Evolutionary conservation across 2,888 invertebrate genomes (phyloP).

Genomic region (Eubasilissa splendida): DNA sequence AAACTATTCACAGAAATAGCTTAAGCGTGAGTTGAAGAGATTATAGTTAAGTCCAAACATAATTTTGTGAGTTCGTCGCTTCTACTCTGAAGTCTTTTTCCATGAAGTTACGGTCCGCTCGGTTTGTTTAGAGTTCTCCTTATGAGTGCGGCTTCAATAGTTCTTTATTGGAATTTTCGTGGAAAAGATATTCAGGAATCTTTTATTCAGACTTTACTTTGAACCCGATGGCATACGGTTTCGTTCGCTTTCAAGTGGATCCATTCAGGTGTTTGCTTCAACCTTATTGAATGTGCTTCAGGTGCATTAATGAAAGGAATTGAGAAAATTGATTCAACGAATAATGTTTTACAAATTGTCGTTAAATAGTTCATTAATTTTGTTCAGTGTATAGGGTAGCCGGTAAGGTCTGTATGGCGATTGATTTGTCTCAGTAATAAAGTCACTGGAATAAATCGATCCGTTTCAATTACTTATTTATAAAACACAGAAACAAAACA

Average conservation of each 20-base stretch:
- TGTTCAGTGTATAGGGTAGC: too few species aligned
- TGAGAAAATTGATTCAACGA: too few species aligned
- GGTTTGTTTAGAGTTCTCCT: slow-evolving; percentile 1
- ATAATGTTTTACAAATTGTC: too few species aligned
- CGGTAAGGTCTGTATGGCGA: too few species aligned
- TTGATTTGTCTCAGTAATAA: too few species aligned
- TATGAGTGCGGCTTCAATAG: slow-evolving; percentile 6
- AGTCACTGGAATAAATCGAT: too few species aligned
- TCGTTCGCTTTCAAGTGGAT: background rate
- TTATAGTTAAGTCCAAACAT: too few species aligned
- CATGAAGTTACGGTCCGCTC: slow-evolving; percentile 16
- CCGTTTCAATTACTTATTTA: too few species aligned
- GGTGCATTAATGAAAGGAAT: background rate
- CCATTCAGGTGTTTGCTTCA: background rate
- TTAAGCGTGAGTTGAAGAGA: too few species aligned
- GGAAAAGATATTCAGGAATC: background rate
- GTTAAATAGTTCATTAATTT: too few species aligned
- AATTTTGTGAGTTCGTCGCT: background rate
- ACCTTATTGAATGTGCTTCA: background rate
- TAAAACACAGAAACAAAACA: too few species aligned
- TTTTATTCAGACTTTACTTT: slow-evolving; percentile 25
- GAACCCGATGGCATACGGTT: background rate
- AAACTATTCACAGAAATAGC: too few species aligned
- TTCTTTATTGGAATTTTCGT: slow-evolving; percentile 17
- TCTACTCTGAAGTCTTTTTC: slow-evolving; percentile 7